Conservation (phyloP, 2,113 vertebrate genomes). For the Otocyon megalotis region DNA sequence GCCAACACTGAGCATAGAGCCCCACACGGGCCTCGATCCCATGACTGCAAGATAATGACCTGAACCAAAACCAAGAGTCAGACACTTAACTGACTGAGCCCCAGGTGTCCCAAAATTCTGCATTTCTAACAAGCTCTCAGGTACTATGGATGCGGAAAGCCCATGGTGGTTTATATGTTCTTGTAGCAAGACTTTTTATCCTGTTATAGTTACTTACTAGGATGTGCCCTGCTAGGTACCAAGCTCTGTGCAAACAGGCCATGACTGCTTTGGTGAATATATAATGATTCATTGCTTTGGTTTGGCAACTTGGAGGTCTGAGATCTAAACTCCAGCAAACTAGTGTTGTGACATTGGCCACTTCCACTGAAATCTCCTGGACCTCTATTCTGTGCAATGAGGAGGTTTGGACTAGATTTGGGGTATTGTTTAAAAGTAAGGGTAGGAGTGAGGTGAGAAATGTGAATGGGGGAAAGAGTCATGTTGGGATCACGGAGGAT, state of each 20-base stretch:
- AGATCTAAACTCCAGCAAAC: slow-evolving; percentile 9
- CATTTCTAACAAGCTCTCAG: slow-evolving; percentile 4
- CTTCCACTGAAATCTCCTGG: neutral
- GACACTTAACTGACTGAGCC: neutral
- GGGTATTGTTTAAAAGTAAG: slow-evolving; percentile 29
- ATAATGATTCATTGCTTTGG: neutral
- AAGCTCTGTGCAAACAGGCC: neutral
- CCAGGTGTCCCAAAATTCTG: neutral
- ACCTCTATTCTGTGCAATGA: neutral
- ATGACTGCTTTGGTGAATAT: neutral
- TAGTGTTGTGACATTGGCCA: slow-evolving; percentile 27
- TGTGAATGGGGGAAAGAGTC: neutral
- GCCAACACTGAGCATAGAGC: neutral
- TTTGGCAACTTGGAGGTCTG: neutral
- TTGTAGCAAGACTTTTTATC: neutral
- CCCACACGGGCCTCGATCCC: neutral
- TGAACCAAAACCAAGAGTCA: neutral
- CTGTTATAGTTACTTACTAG: neutral
- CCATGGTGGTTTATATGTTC: neutral
- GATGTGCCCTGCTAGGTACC: neutral
- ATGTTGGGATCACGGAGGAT: fast-evolving
- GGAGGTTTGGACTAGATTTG: neutral
- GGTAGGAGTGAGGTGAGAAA: neutral
- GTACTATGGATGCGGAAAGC: neutral
- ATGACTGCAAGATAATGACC: neutral